Evolutionary conservation across 2,888 invertebrate species (phyloP).

Genomic region (Lasius platythorax): DNA sequence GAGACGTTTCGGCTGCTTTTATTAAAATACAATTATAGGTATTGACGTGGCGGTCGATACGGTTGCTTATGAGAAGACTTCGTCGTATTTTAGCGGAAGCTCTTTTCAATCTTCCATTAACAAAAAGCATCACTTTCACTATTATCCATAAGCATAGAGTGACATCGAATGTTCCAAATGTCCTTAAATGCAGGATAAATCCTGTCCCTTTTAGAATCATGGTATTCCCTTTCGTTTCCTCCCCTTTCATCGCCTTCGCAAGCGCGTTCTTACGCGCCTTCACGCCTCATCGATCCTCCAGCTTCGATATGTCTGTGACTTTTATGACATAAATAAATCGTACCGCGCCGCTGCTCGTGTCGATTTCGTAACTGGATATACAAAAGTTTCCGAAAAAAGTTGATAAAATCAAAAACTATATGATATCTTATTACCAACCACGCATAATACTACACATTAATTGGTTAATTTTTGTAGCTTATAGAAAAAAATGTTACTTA

Average conservation of each 20-base stretch:
- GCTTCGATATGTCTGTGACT: constrained; percentile 34
- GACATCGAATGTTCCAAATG: constrained; percentile 42
- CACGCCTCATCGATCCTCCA: constrained; percentile 38
- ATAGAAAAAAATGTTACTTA: not conserved
- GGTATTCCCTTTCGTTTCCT: not conserved
- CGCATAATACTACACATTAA: not conserved
- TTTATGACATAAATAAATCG: constrained; percentile 37
- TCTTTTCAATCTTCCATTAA: constrained; percentile 51
- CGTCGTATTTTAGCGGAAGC: constrained; percentile 40
- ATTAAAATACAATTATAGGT: constrained; percentile 79
- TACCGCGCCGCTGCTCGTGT: not conserved
- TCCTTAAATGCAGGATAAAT: constrained; percentile 47
- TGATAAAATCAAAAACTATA: constrained; percentile 10
- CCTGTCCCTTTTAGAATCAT: constrained; percentile 41
- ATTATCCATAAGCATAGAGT: constrained; percentile 47
- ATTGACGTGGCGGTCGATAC: constrained; percentile 73
- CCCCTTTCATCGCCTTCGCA: constrained; percentile 3
- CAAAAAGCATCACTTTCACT: constrained; percentile 49
- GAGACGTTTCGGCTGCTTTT: constrained; percentile 80
- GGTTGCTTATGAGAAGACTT: constrained; percentile 60
- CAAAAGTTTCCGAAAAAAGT: not conserved
- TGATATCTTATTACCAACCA: not conserved
- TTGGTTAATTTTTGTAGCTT: not conserved
- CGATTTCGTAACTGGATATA: not conserved
- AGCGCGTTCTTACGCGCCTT: constrained; percentile 11